Conservation (phyloP, 1,140 invertebrate genomes). For the Spodoptera frugiperda region DNA sequence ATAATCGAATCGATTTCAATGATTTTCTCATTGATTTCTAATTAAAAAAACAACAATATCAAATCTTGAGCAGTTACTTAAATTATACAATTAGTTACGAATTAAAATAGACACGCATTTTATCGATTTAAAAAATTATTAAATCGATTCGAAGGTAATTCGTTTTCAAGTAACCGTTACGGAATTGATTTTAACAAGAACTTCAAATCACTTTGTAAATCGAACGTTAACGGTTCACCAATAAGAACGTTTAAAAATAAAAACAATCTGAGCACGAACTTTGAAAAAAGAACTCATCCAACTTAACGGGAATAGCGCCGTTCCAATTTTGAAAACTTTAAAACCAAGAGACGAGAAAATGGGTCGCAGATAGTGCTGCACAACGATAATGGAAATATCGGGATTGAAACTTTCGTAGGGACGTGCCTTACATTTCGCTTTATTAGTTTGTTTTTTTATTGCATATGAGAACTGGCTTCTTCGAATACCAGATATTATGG, state of each 20-base stretch:
- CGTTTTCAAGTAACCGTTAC: background rate
- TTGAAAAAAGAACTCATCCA: slow-evolving; percentile 31
- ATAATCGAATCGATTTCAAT: no score
- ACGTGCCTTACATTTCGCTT: no score
- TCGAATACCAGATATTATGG: no score
- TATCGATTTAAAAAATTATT: slow-evolving; percentile 17
- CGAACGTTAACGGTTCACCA: slow-evolving; percentile 27
- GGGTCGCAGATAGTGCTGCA: slow-evolving; percentile 35
- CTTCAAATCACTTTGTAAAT: slow-evolving; percentile 1
- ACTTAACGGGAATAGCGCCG: slow-evolving; percentile 27
- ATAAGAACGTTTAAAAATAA: slow-evolving; percentile 41
- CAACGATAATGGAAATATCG: slow-evolving; percentile 12
- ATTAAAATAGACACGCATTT: background rate
- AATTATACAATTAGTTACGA: slow-evolving; percentile 18
- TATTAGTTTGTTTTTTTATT: no score
- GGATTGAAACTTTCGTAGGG: background rate
- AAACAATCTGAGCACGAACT: slow-evolving; percentile 27
- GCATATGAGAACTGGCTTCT: no score
- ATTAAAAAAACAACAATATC: background rate
- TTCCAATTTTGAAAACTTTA: slow-evolving; percentile 37
- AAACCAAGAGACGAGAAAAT: slow-evolving; percentile 28
- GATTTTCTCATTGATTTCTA: background rate
- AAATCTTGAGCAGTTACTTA: no score
- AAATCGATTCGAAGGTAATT: slow-evolving; percentile 8
- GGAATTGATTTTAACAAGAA: background rate